A percentile compares a stretch with the other conserved stretches of the same genome.
phyloP scores from a whole-genome alignment of 2,888 invertebrate species.

The Drosophila merina region DNA sequence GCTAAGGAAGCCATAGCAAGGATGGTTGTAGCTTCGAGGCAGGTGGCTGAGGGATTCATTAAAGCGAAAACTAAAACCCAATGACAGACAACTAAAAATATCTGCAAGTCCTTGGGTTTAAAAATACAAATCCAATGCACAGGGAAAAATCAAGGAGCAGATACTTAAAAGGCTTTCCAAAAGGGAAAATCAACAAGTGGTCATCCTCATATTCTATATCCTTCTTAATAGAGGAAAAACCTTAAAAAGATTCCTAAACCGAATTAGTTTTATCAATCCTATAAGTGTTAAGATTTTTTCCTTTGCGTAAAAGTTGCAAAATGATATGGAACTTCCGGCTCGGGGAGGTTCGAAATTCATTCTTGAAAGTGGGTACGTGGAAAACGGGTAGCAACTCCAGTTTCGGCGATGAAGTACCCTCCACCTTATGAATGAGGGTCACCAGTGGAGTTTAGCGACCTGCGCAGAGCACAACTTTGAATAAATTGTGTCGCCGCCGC shows the following conservation, averaged over 20 bases:
- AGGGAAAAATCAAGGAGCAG: background rate
- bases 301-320: conserved; percentile 4
- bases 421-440: conserved; percentile 43
- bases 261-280: too few species aligned
- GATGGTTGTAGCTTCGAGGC: conserved; percentile 32
- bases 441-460: conserved; percentile 55
- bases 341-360: conserved; percentile 22
- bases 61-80: conserved; percentile 20
- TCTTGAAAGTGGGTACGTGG: conserved; percentile 40
- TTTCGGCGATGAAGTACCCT: conserved; percentile 5
- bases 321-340: conserved; percentile 29
- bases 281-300: background rate
- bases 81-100: conserved; percentile 51
- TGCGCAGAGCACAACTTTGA: conserved; percentile 73
- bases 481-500: conserved; percentile 13
- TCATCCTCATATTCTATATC: background rate
- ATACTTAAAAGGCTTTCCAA: too few species aligned
- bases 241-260: background rate
- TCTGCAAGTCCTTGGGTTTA: conserved; percentile 54
- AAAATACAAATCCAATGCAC: conserved; percentile 50
- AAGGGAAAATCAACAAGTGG: background rate
- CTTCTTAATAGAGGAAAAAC: background rate
- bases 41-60: conserved; percentile 39
- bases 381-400: conserved; percentile 36
- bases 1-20: conserved; percentile 58